Conservation (phyloP, 2,888 invertebrate species). For the Cecidostiba fungosa region DNA sequence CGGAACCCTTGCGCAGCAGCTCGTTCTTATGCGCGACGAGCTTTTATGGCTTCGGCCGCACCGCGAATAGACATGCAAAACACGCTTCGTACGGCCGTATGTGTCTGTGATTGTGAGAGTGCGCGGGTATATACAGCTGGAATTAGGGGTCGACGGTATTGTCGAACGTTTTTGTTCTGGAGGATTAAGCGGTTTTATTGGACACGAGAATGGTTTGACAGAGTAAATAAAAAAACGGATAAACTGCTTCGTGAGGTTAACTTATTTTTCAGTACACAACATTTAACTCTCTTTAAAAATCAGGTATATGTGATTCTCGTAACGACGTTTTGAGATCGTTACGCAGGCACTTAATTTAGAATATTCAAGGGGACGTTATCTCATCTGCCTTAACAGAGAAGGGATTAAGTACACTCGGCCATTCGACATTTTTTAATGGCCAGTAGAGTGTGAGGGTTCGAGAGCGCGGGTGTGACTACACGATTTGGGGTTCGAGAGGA, state of each 20-base stretch:
- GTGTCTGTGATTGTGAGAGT: background rate
- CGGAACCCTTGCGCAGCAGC: conserved; percentile 14
- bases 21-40: conserved; percentile 43
- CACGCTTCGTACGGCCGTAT: conserved; percentile 6
- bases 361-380: background rate
- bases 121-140: too few relatives aligned
- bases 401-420: background rate
- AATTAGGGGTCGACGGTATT: too few relatives aligned
- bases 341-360: too few relatives aligned
- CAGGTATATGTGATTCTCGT: background rate
- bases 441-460: background rate
- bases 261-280: too few relatives aligned
- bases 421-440: background rate
- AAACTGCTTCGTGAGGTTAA: too few relatives aligned
- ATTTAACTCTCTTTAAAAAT: background rate
- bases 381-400: background rate
- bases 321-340: background rate
- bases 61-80: conserved; percentile 43
- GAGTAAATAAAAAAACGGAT: too few relatives aligned
- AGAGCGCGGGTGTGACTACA: background rate
- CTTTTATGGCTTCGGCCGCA: conserved; percentile 51
- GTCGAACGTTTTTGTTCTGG: too few relatives aligned
- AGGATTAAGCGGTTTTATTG: background rate
- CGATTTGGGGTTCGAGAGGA: background rate
- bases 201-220: background rate